Evolutionary conservation across 2,888 invertebrate genomes (phyloP).

Genomic region (Selenia dentaria): DNA sequence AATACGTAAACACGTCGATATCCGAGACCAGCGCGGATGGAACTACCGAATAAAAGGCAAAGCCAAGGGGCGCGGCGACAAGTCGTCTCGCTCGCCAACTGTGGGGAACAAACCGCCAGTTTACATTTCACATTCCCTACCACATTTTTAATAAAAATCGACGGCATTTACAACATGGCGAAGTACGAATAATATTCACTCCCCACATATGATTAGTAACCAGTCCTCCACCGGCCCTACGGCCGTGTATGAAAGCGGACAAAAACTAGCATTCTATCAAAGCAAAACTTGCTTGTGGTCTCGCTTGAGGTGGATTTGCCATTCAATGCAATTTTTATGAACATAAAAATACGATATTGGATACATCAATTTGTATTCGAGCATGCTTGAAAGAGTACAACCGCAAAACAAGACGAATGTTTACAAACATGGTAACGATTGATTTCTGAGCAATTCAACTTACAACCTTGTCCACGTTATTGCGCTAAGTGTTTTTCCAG

Average conservation of each 20-base stretch:
- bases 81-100: constrained; percentile 62
- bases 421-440: constrained; percentile 35
- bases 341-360: constrained; percentile 12
- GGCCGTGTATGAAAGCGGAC: constrained; percentile 50
- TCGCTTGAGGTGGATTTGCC: constrained; percentile 18
- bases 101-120: constrained; percentile 56
- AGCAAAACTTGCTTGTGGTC: constrained; percentile 14
- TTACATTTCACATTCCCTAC: constrained; percentile 56
- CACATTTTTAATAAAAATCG: constrained; percentile 45
- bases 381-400: constrained; percentile 18
- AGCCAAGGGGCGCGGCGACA: constrained; percentile 60
- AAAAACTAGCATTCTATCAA: constrained; percentile 48
- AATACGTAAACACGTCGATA: constrained; percentile 56
- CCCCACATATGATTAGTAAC: constrained; percentile 53
- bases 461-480: constrained; percentile 40
- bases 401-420: constrained; percentile 30
- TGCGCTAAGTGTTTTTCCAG: constrained; percentile 49
- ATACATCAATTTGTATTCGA: constrained; percentile 24
- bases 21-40: constrained; percentile 60
- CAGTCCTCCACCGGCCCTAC: constrained; percentile 57
- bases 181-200: constrained; percentile 57
- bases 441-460: constrained; percentile 33
- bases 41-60: constrained; percentile 65
- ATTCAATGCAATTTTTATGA: constrained; percentile 21
- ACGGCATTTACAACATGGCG: constrained; percentile 49